Conservation (phyloP, 2,888 invertebrate genomes). For the Eustalomyia histrio region DNA sequence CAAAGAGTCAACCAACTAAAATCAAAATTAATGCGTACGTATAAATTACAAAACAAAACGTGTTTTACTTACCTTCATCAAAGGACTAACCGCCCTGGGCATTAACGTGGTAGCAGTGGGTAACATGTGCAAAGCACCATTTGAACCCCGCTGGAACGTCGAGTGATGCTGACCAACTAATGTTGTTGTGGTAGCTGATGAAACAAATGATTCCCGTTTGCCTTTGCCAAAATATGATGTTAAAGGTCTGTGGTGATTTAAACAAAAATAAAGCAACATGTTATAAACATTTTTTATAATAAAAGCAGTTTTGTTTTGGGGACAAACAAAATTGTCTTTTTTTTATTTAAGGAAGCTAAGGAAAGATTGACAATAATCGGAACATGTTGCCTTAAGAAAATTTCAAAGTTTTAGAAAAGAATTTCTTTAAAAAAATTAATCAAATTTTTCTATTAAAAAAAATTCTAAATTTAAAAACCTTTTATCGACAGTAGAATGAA, state of each 20-base stretch:
- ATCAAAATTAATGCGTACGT: not conserved
- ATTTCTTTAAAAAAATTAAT: too few species aligned
- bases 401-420: too few species aligned
- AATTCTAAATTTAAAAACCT: too few species aligned
- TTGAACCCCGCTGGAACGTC: conserved; percentile 77
- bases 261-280: not conserved
- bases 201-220: conserved; percentile 85
- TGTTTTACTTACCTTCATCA: conserved; percentile 76
- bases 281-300: not conserved
- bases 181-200: conserved; percentile 89
- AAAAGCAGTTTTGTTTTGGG: not conserved
- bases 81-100: conserved; percentile 78
- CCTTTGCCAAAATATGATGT: conserved; percentile 84
- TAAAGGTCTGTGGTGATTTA: conserved; percentile 83
- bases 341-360: too few species aligned
- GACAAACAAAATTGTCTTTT: not conserved
- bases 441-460: too few species aligned
- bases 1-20: not conserved
- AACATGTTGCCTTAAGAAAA: too few species aligned
- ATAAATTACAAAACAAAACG: not conserved
- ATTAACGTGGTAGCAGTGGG: conserved; percentile 70
- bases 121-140: conserved; percentile 77
- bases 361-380: too few species aligned
- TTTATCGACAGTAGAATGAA: too few species aligned
- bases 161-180: conserved; percentile 81